Conservation (phyloP, 2,888 invertebrate species). For the Plusia festucae region DNA sequence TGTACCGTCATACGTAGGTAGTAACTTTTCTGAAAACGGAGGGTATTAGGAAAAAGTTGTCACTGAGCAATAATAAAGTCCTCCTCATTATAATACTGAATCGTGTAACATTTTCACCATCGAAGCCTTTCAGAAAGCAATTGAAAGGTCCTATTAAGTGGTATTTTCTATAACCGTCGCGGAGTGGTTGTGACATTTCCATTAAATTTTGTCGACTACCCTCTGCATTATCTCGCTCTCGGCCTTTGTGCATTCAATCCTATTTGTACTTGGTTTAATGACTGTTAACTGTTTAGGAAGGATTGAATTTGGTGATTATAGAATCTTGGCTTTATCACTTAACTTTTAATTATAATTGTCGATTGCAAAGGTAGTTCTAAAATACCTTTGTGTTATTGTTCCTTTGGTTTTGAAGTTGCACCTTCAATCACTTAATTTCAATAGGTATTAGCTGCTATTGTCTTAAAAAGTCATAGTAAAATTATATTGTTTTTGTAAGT, state of each 20-base stretch:
- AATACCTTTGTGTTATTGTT: background rate
- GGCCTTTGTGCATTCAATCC: conserved; percentile 53
- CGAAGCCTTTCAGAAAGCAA: conserved; percentile 18
- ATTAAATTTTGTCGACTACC: conserved; percentile 62
- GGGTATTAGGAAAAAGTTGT: background rate
- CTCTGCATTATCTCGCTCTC: conserved; percentile 53
- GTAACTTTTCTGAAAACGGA: background rate
- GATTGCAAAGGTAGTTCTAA: background rate
- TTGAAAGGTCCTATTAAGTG: conserved; percentile 46
- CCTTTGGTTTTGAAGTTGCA: background rate
- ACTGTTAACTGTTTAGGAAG: conserved; percentile 36
- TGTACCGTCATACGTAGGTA: background rate
- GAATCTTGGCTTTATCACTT: conserved; percentile 8
- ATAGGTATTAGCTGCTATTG: background rate
- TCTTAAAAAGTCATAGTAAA: background rate
- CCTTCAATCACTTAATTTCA: background rate
- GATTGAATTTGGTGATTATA: conserved; percentile 24
- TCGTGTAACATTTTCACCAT: conserved; percentile 14
- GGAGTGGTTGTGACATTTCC: conserved; percentile 67
- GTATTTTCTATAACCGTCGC: conserved; percentile 54
- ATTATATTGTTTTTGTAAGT: too few relatives aligned
- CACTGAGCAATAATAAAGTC: background rate
- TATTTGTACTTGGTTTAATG: conserved; percentile 55
- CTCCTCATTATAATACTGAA: background rate
- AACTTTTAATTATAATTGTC: conserved; percentile 16